Percentiles rank a stretch among this genome's conserved stretches.
phyloP scores from a whole-genome alignment of 2,113 vertebrate species.

The Campylomormyrus tamandua region DNA sequence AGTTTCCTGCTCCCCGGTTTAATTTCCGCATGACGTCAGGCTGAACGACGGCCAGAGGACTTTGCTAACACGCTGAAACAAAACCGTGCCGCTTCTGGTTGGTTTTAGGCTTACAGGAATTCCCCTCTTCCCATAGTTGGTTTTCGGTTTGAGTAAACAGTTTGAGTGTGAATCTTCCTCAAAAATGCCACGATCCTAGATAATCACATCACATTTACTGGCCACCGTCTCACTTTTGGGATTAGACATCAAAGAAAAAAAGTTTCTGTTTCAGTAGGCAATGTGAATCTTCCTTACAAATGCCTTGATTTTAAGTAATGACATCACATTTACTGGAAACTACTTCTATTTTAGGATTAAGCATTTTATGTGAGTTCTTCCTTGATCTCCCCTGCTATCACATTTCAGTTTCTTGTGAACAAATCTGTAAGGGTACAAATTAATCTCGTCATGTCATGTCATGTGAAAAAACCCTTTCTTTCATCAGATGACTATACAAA shows the following conservation, averaged over 20 bases:
- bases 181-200: not conserved
- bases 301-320: not conserved
- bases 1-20: not conserved
- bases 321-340: not conserved
- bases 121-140: not conserved
- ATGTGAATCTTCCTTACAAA: not conserved
- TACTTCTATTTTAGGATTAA: not conserved
- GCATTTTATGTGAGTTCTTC: not conserved
- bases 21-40: not conserved
- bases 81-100: not conserved
- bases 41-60: not conserved
- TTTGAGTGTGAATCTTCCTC: not conserved
- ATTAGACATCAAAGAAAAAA: not conserved
- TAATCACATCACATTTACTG: not conserved
- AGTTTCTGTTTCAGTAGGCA: not conserved
- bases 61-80: not conserved
- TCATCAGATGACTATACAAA: not conserved
- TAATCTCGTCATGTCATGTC: not conserved
- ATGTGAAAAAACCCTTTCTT: not conserved
- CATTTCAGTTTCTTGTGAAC: not conserved
- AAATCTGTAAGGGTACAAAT: not conserved
- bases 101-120: not conserved
- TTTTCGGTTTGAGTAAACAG: not conserved
- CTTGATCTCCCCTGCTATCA: not conserved
- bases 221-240: not conserved